Evolutionary conservation across 2,888 invertebrate genomes (phyloP).

Genomic region (Agapetus fuscipes): DNA sequence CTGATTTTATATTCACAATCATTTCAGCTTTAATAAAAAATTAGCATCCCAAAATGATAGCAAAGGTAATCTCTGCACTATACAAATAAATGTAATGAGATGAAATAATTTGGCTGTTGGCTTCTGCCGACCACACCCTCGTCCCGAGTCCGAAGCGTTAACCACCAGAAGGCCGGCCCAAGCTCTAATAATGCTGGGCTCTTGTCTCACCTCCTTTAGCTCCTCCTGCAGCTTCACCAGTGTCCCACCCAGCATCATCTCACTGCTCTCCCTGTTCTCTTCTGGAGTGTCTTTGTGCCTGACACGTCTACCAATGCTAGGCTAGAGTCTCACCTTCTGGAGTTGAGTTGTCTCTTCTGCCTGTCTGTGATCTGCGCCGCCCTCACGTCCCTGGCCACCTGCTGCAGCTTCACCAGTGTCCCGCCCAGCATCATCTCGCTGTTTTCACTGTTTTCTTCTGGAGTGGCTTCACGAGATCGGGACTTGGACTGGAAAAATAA

Average conservation of each 20-base stretch:
- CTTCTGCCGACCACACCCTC: too few species aligned
- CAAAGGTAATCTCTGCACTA: too few species aligned
- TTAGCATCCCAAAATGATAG: too few species aligned
- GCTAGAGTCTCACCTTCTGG: too few species aligned
- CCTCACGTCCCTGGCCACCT: slow-evolving; percentile 61
- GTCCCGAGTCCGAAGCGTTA: too few species aligned
- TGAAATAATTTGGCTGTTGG: too few species aligned
- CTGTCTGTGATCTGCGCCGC: slow-evolving; percentile 42
- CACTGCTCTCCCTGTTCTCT: slow-evolving; percentile 24
- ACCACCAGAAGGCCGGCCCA: too few species aligned
- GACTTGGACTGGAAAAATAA: slow-evolving; percentile 48
- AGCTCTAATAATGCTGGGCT: too few species aligned
- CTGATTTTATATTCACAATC: too few species aligned
- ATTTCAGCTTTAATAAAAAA: too few species aligned
- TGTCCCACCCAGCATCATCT: slow-evolving; percentile 31
- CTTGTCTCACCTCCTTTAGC: slow-evolving; percentile 61
- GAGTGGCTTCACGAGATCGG: slow-evolving; percentile 55
- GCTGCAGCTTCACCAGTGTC: slow-evolving; percentile 54
- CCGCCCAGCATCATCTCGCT: slow-evolving; percentile 26
- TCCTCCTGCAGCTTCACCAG: slow-evolving; percentile 59
- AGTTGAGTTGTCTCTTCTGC: slow-evolving; percentile 33
- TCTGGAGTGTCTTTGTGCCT: slow-evolving; percentile 64
- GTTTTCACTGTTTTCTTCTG: slow-evolving; percentile 34
- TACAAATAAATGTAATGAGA: too few species aligned
- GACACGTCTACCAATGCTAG: too few species aligned